Evolutionary conservation across 2,888 invertebrate species (phyloP).

Genomic region (Chorisops tibialis): DNA sequence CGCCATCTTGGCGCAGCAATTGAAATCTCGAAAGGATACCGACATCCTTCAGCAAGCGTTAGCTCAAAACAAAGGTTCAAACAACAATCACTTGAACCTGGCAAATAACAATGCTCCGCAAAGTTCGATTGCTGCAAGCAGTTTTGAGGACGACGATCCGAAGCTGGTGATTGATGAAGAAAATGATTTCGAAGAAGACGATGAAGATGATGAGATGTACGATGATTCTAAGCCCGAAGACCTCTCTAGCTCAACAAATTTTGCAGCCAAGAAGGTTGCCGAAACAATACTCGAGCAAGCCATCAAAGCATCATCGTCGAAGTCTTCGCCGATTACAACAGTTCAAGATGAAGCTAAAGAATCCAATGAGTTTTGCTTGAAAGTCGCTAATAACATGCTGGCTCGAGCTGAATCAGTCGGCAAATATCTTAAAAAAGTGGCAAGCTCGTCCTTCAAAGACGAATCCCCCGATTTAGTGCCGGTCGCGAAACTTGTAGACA

Average conservation of each 20-base stretch:
- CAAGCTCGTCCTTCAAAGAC: conserved; percentile 52
- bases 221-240: conserved; percentile 38
- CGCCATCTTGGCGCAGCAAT: conserved; percentile 74
- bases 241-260: conserved; percentile 49
- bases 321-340: background rate
- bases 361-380: conserved; percentile 56
- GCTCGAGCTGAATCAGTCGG: conserved; percentile 54
- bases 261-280: conserved; percentile 56
- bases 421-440: conserved; percentile 49
- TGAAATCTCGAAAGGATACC: conserved; percentile 59
- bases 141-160: conserved; percentile 58
- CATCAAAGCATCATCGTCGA: conserved; percentile 44
- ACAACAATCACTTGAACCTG: conserved; percentile 29
- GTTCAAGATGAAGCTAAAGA: conserved; percentile 38
- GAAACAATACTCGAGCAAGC: conserved; percentile 59
- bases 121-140: conserved; percentile 48
- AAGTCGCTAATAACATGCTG: conserved; percentile 58
- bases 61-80: conserved; percentile 39
- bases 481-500: conserved; percentile 70
- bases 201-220: conserved; percentile 36
- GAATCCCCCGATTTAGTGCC: conserved; percentile 69
- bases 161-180: conserved; percentile 52
- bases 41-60: conserved; percentile 49
- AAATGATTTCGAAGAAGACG: conserved; percentile 41
- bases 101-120: conserved; percentile 15